A percentile compares a stretch with the other conserved stretches of the same genome.
phyloP scores from a whole-genome alignment of 1,140 invertebrate species.

The Mactra quadrangularis region DNA sequence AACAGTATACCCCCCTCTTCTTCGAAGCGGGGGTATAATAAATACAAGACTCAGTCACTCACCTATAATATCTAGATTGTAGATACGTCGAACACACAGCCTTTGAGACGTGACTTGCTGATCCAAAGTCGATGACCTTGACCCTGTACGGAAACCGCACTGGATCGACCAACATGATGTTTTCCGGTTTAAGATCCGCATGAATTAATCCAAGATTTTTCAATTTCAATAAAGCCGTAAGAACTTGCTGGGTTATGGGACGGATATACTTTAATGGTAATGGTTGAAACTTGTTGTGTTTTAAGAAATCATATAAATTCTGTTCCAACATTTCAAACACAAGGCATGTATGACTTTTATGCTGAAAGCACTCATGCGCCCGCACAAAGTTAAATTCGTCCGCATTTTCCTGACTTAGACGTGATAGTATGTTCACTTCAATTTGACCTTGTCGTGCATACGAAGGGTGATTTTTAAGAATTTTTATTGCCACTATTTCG shows the following conservation, averaged over 20 bases:
- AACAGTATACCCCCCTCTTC: too few species aligned
- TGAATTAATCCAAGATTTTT: slow-evolving; percentile 99
- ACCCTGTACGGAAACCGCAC: slow-evolving; percentile 96
- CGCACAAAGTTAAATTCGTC: slow-evolving; percentile 99
- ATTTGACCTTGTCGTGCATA: slow-evolving; percentile 99
- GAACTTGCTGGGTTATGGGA: slow-evolving; percentile 99
- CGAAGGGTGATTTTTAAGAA: slow-evolving; percentile 99
- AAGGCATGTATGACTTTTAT: slow-evolving; percentile 99
- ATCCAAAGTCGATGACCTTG: slow-evolving; percentile 99
- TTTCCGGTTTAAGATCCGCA: slow-evolving; percentile 99
- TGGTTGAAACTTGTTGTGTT: slow-evolving; percentile 99
- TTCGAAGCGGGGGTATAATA: too few species aligned
- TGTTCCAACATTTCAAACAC: slow-evolving; percentile 99
- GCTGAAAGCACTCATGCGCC: slow-evolving; percentile 99
- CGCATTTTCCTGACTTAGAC: slow-evolving; percentile 99
- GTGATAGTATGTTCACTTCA: slow-evolving; percentile 98
- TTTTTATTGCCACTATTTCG: slow-evolving; percentile 99
- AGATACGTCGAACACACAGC: slow-evolving; percentile 99
- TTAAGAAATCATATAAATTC: slow-evolving; percentile 99
- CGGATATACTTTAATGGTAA: slow-evolving; percentile 98
- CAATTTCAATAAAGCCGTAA: slow-evolving; percentile 98
- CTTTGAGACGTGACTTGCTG: slow-evolving; percentile 99
- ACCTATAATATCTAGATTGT: slow-evolving; percentile 98
- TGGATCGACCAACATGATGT: slow-evolving; percentile 99
- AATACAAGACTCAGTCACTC: too few species aligned